Conservation (phyloP, 2,888 invertebrate species). For the Lutraria lutraria region DNA sequence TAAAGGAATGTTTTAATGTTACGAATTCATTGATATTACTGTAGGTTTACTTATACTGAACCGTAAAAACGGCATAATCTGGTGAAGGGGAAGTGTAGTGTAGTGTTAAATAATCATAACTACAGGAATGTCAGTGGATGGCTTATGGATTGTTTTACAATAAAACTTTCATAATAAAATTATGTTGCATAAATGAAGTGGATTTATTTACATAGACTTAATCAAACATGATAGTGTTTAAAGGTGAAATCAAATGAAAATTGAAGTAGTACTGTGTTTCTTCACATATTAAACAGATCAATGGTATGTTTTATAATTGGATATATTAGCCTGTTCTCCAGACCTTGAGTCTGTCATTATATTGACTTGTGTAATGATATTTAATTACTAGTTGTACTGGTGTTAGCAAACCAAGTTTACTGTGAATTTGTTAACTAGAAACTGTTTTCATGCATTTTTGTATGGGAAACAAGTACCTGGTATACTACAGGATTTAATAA, state of each 20-base stretch:
- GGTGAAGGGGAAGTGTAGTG: neutral
- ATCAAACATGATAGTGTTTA: neutral
- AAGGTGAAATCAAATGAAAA: neutral
- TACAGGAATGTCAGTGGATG: neutral
- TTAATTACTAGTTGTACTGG: too few species aligned
- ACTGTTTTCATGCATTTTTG: too few species aligned
- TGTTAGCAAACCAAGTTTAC: too few species aligned
- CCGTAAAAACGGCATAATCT: neutral
- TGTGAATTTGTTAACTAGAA: too few species aligned
- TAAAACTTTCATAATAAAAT: neutral
- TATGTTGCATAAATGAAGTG: neutral
- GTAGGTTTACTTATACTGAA: neutral
- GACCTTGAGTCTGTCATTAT: neutral
- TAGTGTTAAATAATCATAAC: neutral
- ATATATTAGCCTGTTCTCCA: neutral
- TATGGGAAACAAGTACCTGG: too few species aligned
- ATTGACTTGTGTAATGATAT: neutral
- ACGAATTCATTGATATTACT: conserved; percentile 16
- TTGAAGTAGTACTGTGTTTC: neutral
- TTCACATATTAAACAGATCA: neutral
- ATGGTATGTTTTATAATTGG: neutral
- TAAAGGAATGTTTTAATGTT: neutral
- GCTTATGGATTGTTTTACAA: neutral
- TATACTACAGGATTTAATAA: too few species aligned
- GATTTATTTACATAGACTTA: neutral